A percentile compares a stretch with the other conserved stretches of the same genome.
These are phyloP conservation scores for Labroides dimidiatus DNA, from an alignment of 2,797 vertebrate genomes.

Conservation along the genomic window DNA sequence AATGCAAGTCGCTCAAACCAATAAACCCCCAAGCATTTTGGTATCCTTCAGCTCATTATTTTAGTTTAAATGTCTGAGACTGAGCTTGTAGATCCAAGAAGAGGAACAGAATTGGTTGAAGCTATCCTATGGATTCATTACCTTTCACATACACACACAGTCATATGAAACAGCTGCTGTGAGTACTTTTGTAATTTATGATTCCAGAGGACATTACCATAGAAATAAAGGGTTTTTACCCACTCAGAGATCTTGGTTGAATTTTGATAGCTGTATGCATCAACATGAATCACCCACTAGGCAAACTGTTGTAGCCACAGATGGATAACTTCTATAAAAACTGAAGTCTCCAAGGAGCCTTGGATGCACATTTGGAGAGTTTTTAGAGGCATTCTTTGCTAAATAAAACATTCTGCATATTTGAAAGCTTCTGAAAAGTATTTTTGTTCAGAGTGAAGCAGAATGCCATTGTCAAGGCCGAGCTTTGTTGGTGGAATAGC, in stretches of 20 bases:
- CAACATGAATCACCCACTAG: constrained; percentile 14
- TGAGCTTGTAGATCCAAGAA: no score
- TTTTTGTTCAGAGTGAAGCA: constrained; percentile 42
- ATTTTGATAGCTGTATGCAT: constrained; percentile 9
- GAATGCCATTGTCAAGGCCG: constrained; percentile 40
- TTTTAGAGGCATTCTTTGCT: constrained; percentile 44
- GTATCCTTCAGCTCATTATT: no score
- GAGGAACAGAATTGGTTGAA: no score
- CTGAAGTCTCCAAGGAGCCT: constrained; percentile 32
- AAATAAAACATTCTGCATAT: constrained; percentile 57
- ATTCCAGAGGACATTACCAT: background rate
- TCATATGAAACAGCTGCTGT: background rate
- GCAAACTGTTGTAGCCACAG: constrained; percentile 42
- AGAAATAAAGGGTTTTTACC: background rate
- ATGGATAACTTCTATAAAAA: constrained; percentile 53
- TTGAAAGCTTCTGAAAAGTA: constrained; percentile 43
- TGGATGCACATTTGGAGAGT: constrained; percentile 45
- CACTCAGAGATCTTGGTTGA: background rate
- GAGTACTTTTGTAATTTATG: background rate
- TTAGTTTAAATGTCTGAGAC: no score
- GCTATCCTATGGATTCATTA: no score
- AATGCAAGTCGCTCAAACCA: background rate
- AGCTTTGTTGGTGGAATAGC: constrained; percentile 55
- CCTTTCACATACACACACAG: no score
- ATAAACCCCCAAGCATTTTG: background rate